A percentile compares a stretch with the other conserved stretches of the same genome.
Evolutionary conservation across 2,888 invertebrate genomes (phyloP).

Genomic region (Arenicola marina): DNA sequence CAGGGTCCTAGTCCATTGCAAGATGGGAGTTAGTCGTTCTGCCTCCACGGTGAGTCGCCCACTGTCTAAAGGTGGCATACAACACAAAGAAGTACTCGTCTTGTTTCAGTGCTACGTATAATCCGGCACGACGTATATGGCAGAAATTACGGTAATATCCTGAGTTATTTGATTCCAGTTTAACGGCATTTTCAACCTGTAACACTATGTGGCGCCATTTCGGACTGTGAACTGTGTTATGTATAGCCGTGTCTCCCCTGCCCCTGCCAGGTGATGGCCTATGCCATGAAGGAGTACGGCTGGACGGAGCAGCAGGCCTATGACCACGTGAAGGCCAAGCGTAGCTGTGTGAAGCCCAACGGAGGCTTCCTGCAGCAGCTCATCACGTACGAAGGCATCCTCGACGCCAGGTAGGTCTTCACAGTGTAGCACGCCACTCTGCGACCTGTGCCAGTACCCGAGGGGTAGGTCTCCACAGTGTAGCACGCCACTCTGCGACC

Average conservation of each 20-base stretch:
- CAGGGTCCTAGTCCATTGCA: slow-evolving; percentile 86
- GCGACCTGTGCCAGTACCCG: too few species aligned
- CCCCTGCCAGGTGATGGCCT: slow-evolving; percentile 72
- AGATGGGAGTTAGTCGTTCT: slow-evolving; percentile 98
- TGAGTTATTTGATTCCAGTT: neutral
- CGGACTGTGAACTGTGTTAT: too few species aligned
- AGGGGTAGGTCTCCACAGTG: too few species aligned
- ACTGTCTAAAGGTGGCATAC: neutral
- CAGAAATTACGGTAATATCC: neutral
- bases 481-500: too few species aligned
- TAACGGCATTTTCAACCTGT: neutral
- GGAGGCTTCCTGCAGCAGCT: slow-evolving; percentile 91
- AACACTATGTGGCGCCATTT: too few species aligned
- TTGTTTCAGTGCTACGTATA: too few species aligned
- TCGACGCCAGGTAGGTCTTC: slow-evolving; percentile 73
- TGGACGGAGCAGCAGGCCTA: slow-evolving; percentile 90
- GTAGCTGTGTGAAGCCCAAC: slow-evolving; percentile 95
- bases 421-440: too few species aligned
- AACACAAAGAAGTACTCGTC: too few species aligned
- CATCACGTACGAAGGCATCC: slow-evolving; percentile 86
- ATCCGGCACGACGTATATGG: too few species aligned
- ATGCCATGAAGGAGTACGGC: slow-evolving; percentile 96
- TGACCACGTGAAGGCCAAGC: slow-evolving; percentile 85
- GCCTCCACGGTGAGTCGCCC: slow-evolving; percentile 86
- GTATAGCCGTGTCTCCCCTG: too few species aligned